A percentile compares a stretch with the other conserved stretches of the same genome.
Conservation (phyloP, 2,797 vertebrate species). For the Peromyscus attwateri region DNA sequence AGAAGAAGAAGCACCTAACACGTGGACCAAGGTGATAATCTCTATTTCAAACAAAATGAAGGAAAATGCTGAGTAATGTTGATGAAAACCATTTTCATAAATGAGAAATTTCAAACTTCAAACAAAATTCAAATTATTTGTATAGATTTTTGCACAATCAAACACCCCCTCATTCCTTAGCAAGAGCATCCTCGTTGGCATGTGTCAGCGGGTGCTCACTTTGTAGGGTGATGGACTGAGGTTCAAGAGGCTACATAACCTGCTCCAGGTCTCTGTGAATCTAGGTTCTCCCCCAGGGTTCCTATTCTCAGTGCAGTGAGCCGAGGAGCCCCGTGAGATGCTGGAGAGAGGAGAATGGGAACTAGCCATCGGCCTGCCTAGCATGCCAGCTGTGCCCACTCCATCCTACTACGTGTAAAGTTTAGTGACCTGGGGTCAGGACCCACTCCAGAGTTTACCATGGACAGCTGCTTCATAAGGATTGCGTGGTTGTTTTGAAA, state of each 20-base stretch:
- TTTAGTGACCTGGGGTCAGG: not conserved
- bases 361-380: too few species aligned
- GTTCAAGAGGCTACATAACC: not conserved
- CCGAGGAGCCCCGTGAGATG: not conserved
- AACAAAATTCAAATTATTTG: not conserved
- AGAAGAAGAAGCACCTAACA: not conserved
- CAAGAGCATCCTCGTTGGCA: not conserved
- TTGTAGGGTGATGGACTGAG: not conserved
- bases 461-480: not conserved
- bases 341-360: too few species aligned
- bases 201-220: not conserved
- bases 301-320: not conserved
- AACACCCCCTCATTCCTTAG: too few species aligned
- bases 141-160: not conserved
- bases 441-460: not conserved
- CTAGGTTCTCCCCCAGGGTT: too few species aligned
- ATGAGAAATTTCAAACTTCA: not conserved
- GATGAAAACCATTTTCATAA: conserved; percentile 62
- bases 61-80: conserved; percentile 66
- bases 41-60: conserved; percentile 77
- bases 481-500: not conserved
- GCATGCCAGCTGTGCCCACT: not conserved
- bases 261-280: not conserved
- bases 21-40: conserved; percentile 76
- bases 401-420: not conserved